phyloP scores from a whole-genome alignment of 2,888 invertebrate genomes.

The Leptopilina syphax region DNA sequence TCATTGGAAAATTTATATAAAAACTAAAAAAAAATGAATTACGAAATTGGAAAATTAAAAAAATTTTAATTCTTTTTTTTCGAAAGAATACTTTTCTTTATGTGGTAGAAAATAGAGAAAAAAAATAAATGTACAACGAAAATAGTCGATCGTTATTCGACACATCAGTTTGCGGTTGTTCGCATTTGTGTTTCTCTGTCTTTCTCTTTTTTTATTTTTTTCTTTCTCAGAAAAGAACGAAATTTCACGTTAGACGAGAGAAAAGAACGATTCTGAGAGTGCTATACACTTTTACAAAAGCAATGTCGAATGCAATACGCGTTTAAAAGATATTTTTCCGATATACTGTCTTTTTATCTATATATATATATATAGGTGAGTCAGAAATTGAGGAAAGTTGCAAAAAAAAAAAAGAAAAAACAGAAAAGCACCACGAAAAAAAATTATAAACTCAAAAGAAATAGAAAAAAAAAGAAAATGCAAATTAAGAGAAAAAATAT shows the following conservation, averaged over 20 bases:
- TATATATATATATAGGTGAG: neutral
- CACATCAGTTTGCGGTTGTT: neutral
- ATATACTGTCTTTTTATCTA: neutral
- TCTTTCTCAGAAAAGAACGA: neutral
- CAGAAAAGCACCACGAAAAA: neutral
- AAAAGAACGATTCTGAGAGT: slow-evolving; percentile 34
- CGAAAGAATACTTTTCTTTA: too few relatives aligned
- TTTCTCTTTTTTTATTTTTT: neutral
- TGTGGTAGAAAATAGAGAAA: too few relatives aligned
- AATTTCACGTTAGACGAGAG: slow-evolving; percentile 7
- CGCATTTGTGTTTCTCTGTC: too few relatives aligned
- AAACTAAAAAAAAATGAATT: too few relatives aligned
- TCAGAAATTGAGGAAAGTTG: neutral
- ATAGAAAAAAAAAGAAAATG: too few relatives aligned
- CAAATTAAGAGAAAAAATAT: too few relatives aligned
- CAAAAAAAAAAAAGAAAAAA: neutral
- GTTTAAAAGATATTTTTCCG: slow-evolving; percentile 31
- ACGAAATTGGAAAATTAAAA: too few relatives aligned
- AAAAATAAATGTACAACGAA: too few relatives aligned
- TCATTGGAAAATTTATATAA: too few relatives aligned
- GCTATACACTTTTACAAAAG: slow-evolving; percentile 24
- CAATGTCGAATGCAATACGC: slow-evolving; percentile 30
- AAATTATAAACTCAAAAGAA: too few relatives aligned
- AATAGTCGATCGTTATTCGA: slow-evolving; percentile 6
- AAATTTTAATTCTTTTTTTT: too few relatives aligned